These are phyloP conservation scores for Pomatostomus ruficeps DNA, from an alignment of 2,113 vertebrate species.

Conservation along the genomic window DNA sequence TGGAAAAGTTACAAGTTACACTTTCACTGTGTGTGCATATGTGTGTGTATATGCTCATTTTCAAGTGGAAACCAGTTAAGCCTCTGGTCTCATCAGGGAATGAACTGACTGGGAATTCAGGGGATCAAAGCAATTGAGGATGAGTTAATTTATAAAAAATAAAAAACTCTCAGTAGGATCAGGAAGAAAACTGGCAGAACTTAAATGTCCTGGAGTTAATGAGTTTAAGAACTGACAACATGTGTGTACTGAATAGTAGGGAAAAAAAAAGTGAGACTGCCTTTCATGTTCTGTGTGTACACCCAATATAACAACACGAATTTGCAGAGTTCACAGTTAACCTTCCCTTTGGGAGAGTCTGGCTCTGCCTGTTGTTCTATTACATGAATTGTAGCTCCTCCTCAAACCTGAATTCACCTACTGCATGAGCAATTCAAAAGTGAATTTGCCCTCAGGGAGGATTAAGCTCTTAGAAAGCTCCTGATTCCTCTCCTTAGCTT, in stretches of 20 bases:
- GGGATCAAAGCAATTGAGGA: conserved; percentile 17
- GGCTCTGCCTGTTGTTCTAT: not conserved
- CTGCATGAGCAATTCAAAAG: not conserved
- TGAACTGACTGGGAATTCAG: conserved; percentile 16
- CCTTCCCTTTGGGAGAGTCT: not conserved
- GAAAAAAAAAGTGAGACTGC: accelerated
- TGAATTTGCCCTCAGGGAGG: not conserved
- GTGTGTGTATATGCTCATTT: not conserved
- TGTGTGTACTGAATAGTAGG: not conserved
- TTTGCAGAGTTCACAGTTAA: not conserved
- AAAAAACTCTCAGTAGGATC: not conserved
- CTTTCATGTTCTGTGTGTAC: not conserved
- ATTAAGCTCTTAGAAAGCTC: not conserved
- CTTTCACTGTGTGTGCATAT: not conserved
- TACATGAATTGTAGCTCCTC: not conserved
- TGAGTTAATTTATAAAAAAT: conserved; percentile 10
- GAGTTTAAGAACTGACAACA: conserved; percentile 11
- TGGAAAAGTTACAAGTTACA: not conserved
- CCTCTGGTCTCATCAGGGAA: conserved; percentile 35
- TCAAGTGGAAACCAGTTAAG: not conserved
- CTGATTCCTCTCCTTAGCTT: not conserved
- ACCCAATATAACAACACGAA: not conserved
- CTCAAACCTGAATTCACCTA: not conserved
- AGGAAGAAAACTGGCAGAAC: not conserved
- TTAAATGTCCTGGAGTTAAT: conserved; percentile 10